Evolutionary conservation across 2,113 vertebrate genomes (phyloP).

Genomic region (Sakesphorus luctuosus): DNA sequence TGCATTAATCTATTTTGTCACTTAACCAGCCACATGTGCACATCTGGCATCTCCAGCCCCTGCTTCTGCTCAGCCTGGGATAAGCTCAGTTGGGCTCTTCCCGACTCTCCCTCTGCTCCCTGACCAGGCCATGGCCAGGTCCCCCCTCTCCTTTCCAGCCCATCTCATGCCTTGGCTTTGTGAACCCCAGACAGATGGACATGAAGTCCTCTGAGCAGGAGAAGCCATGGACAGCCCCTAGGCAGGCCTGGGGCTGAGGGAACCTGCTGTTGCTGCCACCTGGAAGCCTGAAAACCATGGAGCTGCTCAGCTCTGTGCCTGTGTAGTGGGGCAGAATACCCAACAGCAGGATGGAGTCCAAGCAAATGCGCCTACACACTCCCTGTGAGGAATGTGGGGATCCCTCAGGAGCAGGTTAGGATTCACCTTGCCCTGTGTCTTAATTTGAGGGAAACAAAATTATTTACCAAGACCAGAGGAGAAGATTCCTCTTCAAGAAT

Average conservation of each 20-base stretch:
- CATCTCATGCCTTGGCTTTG: rapidly evolving
- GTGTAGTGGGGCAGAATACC: not conserved
- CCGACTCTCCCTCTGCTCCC: not conserved
- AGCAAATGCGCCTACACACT: not conserved
- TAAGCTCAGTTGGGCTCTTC: not conserved
- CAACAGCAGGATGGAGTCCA: not conserved
- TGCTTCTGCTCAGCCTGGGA: not conserved
- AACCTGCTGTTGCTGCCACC: not conserved
- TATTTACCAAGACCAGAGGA: too few relatives aligned
- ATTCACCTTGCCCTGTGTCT: not conserved
- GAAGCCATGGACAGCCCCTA: not conserved
- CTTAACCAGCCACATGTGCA: not conserved
- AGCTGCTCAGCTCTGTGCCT: not conserved
- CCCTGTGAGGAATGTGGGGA: not conserved
- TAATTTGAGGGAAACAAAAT: too few relatives aligned
- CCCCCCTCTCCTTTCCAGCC: not conserved
- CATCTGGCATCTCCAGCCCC: not conserved
- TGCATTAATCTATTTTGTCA: not conserved
- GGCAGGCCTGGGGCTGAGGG: not conserved
- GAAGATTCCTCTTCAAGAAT: too few relatives aligned
- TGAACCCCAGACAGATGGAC: rapidly evolving
- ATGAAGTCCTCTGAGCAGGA: not conserved
- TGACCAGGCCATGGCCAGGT: not conserved
- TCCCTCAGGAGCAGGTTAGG: not conserved
- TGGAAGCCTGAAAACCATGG: not conserved